Conservation (phyloP, 2,888 invertebrate genomes). For the Ornithoptera priamus region DNA sequence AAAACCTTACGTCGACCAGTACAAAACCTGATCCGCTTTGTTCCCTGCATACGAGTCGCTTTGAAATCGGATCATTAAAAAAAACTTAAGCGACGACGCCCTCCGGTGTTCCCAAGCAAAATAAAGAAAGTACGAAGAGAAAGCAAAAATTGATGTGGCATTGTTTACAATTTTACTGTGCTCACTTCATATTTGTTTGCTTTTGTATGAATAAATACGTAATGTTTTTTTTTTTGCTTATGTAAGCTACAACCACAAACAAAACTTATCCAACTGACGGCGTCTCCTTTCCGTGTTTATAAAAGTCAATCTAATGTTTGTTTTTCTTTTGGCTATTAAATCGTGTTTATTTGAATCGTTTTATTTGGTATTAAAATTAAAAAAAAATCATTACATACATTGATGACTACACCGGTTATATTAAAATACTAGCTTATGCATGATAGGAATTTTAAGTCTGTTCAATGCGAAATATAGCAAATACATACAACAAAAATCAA, state of each 20-base stretch:
- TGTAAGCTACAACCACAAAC: background rate
- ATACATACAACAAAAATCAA: no score
- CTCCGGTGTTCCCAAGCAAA: slow-evolving; percentile 28
- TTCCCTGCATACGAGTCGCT: slow-evolving; percentile 19
- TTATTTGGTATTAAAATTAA: no score
- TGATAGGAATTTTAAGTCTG: no score
- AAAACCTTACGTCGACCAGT: slow-evolving; percentile 4
- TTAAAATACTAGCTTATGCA: no score
- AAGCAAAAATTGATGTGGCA: slow-evolving; percentile 29
- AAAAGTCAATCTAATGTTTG: background rate
- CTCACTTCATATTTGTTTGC: slow-evolving; percentile 8
- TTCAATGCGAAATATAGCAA: no score
- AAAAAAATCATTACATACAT: no score
- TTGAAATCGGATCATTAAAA: slow-evolving; percentile 28
- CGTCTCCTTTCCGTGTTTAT: background rate
- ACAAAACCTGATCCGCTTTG: slow-evolving; percentile 26
- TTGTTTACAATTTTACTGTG: slow-evolving; percentile 24
- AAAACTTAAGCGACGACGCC: slow-evolving; percentile 27
- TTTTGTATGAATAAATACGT: background rate
- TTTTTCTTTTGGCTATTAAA: no score
- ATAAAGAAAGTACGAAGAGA: slow-evolving; percentile 27
- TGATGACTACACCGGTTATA: no score
- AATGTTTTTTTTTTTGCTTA: background rate
- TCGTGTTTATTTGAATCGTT: no score
- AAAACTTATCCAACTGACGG: background rate